Conservation (phyloP, 2,888 invertebrate species). For the Nemurella pictetii region DNA sequence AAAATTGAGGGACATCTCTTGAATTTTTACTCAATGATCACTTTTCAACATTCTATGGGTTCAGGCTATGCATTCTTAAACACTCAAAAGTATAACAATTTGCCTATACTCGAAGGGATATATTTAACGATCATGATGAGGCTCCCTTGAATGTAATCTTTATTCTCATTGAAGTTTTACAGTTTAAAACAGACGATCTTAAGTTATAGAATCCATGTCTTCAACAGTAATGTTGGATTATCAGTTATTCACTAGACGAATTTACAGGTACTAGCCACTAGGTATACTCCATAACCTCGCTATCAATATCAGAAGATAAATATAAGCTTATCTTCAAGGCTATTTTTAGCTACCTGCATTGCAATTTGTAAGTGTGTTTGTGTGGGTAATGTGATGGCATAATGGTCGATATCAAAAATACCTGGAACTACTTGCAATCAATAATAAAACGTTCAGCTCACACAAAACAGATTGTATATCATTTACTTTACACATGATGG, state of each 20-base stretch:
- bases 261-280: background rate
- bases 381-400: background rate
- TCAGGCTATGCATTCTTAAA: too few species aligned
- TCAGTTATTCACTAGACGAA: too few species aligned
- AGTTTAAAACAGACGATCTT: background rate
- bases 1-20: too few species aligned
- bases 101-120: background rate
- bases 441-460: background rate
- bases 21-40: too few species aligned
- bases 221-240: background rate
- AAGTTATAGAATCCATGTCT: background rate
- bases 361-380: background rate
- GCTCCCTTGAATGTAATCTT: background rate
- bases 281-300: too few species aligned
- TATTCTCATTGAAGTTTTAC: background rate
- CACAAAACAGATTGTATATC: background rate
- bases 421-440: background rate
- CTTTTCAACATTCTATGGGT: too few species aligned
- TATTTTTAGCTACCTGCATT: background rate
- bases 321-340: background rate
- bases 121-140: too few species aligned
- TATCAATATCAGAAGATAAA: background rate
- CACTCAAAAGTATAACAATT: background rate
- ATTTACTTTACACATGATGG: background rate
- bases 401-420: background rate